Percentiles rank a stretch among this genome's conserved stretches.
phyloP scores from a whole-genome alignment of 1,140 invertebrate genomes.

The Heliconius congener region DNA sequence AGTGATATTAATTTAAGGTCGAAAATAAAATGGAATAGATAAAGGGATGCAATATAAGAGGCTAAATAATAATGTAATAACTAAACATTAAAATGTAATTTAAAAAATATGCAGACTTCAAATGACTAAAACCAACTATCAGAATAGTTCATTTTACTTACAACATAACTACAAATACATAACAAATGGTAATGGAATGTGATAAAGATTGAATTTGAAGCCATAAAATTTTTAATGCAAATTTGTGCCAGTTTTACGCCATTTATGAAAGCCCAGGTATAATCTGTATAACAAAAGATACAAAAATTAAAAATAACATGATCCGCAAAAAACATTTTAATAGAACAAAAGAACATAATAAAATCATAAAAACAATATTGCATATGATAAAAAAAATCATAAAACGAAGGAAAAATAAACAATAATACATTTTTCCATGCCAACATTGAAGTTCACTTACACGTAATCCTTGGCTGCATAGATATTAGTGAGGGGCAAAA shows the following conservation, averaged over 20 bases:
- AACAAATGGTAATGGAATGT: too few species aligned
- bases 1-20: slow-evolving; percentile 24
- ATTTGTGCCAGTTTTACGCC: too few species aligned
- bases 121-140: background rate
- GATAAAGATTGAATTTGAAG: too few species aligned
- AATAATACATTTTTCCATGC: slow-evolving; percentile 14
- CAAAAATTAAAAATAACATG: background rate
- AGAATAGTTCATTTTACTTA: background rate
- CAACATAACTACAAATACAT: background rate
- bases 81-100: background rate
- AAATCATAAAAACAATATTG: background rate
- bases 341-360: background rate
- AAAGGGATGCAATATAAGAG: background rate
- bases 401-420: slow-evolving; percentile 28
- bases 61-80: too few species aligned
- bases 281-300: background rate
- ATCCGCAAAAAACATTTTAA: background rate
- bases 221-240: too few species aligned
- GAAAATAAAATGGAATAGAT: slow-evolving; percentile 27
- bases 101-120: background rate
- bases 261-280: background rate
- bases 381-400: background rate
- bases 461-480: slow-evolving; percentile 55
- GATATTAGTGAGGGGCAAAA: slow-evolving; percentile 32
- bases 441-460: slow-evolving; percentile 52